Base-by-base conservation (phyloP, 1,140 invertebrate genomes). In the Druon quercuslanigerum region DNA sequence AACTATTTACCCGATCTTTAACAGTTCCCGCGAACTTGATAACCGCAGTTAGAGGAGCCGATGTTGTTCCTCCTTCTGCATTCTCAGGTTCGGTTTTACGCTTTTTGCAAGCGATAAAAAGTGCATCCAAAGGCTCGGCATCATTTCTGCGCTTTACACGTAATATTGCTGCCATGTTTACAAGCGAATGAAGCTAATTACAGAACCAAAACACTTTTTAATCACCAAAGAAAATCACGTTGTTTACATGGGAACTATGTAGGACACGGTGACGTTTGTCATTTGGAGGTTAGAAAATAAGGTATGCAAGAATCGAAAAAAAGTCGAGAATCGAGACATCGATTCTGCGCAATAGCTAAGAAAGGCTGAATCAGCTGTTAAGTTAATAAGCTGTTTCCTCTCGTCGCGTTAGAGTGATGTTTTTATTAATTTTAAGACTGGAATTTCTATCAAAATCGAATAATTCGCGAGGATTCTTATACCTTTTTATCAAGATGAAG, bases 21-120 rank as follows among this genome's bases (percentile, higher is more conserved):
- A 93, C 83, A 16, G 93, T 94, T 78, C 92, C 93, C 20, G 92
- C 92, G 83, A 94, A 93, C 83, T 92, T 92, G 0, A 93, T 84
- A 73, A 94, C 87, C 52, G 92, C 86, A 13, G 88, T 91, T 8
- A 91, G 54, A 81, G 90, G 75, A 13, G 52, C 72, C 7, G 78
- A 25, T 7, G 79, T 57, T n/a, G 74, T 50, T 4, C 66, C 56
- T 74, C 87, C 73, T n/a, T 83, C 72, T 6, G 52, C 25, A 66
- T 81, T 80, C 73, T 82, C 54, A 74, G 14, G 77, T 5, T 87
- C 87, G 40, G 86, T 78, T 89, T 93, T 93, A 60, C 87, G 86
- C 25, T 89, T 88, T 85, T 94, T 94, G 79, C 92, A 93, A 73
- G 92, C 92, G 19, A 94, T 85, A 54, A 93, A 83, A 71, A 94